These are phyloP conservation scores for Pantala flavescens DNA, from an alignment of 1,140 invertebrate species.

Conservation along the genomic window DNA sequence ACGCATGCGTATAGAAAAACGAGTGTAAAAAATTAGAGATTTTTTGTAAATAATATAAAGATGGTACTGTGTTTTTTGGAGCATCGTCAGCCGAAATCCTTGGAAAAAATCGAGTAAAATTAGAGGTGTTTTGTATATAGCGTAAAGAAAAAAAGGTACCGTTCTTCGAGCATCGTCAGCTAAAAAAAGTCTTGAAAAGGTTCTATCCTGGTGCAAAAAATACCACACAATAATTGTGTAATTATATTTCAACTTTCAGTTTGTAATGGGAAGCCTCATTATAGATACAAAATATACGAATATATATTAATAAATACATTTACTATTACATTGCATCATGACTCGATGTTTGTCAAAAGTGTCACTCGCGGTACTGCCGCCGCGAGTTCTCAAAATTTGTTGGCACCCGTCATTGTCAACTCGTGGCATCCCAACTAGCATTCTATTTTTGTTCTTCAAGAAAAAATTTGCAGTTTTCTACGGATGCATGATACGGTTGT, in stretches of 20 bases:
- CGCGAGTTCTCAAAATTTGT: no score
- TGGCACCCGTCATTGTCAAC: no score
- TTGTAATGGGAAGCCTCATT: neutral
- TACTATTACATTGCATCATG: neutral
- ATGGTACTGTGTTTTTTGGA: neutral
- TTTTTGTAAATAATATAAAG: neutral
- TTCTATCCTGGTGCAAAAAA: neutral
- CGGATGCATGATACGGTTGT: no score
- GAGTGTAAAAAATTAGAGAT: neutral
- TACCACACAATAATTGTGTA: neutral
- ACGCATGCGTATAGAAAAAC: neutral
- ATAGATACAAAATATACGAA: conserved; percentile 14
- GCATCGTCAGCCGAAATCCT: neutral
- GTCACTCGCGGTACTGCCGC: no score
- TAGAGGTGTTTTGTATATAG: neutral
- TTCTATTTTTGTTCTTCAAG: no score
- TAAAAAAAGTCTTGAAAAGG: neutral
- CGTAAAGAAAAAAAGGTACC: neutral
- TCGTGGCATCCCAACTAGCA: no score
- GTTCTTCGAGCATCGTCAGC: neutral
- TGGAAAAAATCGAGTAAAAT: neutral
- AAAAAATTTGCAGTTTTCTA: no score
- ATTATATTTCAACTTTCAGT: neutral
- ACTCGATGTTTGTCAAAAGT: neutral
- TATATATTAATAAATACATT: conserved; percentile 15